Percentiles rank a stretch among this genome's conserved stretches.
Evolutionary conservation across 2,113 vertebrate species (phyloP).

Genomic region (Neofelis nebulosa): DNA sequence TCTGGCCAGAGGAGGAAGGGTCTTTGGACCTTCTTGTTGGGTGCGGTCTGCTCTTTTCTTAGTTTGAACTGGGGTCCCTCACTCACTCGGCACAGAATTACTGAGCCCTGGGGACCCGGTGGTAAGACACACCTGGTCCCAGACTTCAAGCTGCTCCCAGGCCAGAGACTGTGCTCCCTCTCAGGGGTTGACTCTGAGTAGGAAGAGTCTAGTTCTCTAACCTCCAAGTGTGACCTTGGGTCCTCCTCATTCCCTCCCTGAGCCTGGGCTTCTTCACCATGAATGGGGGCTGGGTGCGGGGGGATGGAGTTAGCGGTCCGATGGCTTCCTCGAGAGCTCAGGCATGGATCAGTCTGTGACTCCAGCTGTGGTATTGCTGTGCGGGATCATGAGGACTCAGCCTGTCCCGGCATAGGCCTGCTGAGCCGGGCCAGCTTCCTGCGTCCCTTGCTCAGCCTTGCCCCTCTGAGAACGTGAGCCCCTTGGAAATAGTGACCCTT

Average conservation of each 20-base stretch:
- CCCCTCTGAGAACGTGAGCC: not conserved
- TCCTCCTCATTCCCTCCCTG: rapidly evolving
- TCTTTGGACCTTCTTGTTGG: not conserved
- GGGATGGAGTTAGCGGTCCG: rapidly evolving
- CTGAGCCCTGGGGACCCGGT: not conserved
- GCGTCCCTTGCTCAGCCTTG: not conserved
- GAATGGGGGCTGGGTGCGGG: rapidly evolving
- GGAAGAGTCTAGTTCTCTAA: not conserved
- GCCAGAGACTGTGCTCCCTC: not conserved
- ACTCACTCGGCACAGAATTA: not conserved
- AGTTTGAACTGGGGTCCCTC: not conserved
- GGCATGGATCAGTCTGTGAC: not conserved
- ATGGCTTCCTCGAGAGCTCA: not conserved
- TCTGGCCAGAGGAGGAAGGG: not conserved
- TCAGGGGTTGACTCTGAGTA: not conserved
- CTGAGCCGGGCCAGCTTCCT: not conserved
- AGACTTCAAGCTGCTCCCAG: not conserved
- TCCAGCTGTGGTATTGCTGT: not conserved
- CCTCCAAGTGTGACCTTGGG: not conserved
- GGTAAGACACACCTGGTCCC: too few species aligned
- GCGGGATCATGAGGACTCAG: too few species aligned
- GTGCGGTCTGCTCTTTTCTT: not conserved
- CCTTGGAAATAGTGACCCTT: not conserved
- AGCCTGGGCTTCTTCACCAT: not conserved
- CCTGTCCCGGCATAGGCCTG: not conserved